These are phyloP conservation scores for Phalacrocorax pelagicus DNA, from an alignment of 2,113 vertebrate species.

Conservation along the genomic window DNA sequence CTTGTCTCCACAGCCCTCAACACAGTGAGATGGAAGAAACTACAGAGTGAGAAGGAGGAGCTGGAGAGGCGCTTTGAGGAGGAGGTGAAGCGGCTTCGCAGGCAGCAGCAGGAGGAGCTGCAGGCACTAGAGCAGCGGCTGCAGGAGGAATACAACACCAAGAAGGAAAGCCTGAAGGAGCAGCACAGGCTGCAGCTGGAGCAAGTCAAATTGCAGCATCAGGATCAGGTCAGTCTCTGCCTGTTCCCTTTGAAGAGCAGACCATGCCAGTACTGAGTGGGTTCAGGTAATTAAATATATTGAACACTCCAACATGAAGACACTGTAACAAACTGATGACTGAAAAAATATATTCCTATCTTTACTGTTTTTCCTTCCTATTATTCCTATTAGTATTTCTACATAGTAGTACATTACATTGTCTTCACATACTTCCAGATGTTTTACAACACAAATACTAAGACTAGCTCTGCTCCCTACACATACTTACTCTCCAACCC, in stretches of 20 bases:
- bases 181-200: constrained; percentile 73
- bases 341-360: neutral
- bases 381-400: neutral
- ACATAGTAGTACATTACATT: neutral
- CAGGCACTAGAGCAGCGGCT: constrained; percentile 81
- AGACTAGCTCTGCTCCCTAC: neutral
- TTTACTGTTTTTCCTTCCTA: neutral
- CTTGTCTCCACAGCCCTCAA: constrained; percentile 78
- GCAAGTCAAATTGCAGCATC: constrained; percentile 67
- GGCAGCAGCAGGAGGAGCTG: constrained; percentile 84
- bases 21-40: constrained; percentile 81
- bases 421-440: neutral
- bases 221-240: constrained; percentile 80
- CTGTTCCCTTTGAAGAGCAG: neutral
- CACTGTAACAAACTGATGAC: neutral
- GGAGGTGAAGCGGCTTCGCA: constrained; percentile 78
- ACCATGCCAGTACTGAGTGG: neutral
- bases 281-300: neutral
- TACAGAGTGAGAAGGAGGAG: constrained; percentile 89
- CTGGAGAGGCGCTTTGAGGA: constrained; percentile 84
- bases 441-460: neutral
- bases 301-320: neutral
- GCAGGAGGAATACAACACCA: constrained; percentile 70
- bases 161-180: constrained; percentile 74
- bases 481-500: neutral